Percentiles rank a stretch among this genome's conserved stretches.
Conservation (phyloP, 2,113 vertebrate genomes). For the Benthochromis sp. region DNA sequence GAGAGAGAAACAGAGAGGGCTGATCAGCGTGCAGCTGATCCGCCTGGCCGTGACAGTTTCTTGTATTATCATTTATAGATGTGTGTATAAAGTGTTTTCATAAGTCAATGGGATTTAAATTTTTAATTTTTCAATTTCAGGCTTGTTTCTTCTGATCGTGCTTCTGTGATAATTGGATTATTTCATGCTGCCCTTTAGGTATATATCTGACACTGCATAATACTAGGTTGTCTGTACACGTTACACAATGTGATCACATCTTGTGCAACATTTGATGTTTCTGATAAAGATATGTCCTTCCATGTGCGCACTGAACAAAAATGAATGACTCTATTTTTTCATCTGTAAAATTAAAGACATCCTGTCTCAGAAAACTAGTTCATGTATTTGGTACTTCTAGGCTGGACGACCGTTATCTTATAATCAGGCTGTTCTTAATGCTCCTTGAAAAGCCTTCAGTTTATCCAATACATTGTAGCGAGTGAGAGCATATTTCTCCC, state of each 20-base stretch:
- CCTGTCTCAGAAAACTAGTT: not conserved
- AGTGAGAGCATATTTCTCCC: not conserved
- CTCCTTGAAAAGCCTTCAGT: not conserved
- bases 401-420: not conserved
- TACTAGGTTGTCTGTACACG: not conserved
- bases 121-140: not conserved
- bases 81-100: not conserved
- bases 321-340: not conserved
- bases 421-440: not conserved
- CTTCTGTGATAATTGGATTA: not conserved
- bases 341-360: not conserved
- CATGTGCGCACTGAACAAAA: accelerated
- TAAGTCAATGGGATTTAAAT: not conserved
- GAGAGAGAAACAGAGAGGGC: too few relatives aligned
- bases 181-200: not conserved
- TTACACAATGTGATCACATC: not conserved
- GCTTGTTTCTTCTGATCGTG: not conserved
- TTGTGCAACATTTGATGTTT: not conserved
- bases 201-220: not conserved
- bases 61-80: not conserved
- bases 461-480: not conserved
- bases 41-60: too few relatives aligned
- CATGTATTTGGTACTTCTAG: not conserved
- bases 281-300: not conserved
- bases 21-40: too few relatives aligned